These are phyloP conservation scores for Desmodus rotundus DNA, from an alignment of 2,113 vertebrate genomes.

Conservation along the genomic window DNA sequence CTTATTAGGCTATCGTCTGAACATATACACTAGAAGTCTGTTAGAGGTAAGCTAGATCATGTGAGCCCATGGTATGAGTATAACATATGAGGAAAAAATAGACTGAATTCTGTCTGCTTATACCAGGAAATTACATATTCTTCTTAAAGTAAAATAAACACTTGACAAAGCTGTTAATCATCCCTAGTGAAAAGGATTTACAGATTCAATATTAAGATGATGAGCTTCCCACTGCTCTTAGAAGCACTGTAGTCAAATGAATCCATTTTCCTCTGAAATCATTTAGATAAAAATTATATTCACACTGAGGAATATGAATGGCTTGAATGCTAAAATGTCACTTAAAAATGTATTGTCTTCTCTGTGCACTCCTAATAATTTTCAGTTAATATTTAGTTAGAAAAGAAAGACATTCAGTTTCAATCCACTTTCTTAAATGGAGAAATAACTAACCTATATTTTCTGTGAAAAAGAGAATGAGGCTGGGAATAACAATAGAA, in stretches of 20 bases:
- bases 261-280: conserved; percentile 83
- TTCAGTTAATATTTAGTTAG: conserved; percentile 76
- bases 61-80: conserved; percentile 72
- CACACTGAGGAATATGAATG: conserved; percentile 78
- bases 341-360: conserved; percentile 75
- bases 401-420: conserved; percentile 66
- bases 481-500: not conserved
- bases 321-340: conserved; percentile 80
- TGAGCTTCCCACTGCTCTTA: conserved; percentile 82
- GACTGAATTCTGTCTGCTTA: conserved; percentile 78
- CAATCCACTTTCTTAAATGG: conserved; percentile 1
- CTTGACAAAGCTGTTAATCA: conserved; percentile 86
- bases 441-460: conserved; percentile 29
- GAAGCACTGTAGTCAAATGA: conserved; percentile 84
- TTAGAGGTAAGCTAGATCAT: conserved; percentile 80
- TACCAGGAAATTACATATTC: conserved; percentile 83
- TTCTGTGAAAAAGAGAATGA: conserved; percentile 14
- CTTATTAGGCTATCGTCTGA: conserved; percentile 75
- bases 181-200: conserved; percentile 84
- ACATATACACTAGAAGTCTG: conserved; percentile 75
- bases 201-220: conserved; percentile 86
- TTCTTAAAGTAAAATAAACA: conserved; percentile 88
- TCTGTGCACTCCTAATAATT: conserved; percentile 66
- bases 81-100: conserved; percentile 67
- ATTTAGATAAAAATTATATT: conserved; percentile 84